These are phyloP conservation scores for Pantherophis alleghaniensis DNA, from an alignment of 2,797 vertebrate genomes.

Conservation along the genomic window DNA sequence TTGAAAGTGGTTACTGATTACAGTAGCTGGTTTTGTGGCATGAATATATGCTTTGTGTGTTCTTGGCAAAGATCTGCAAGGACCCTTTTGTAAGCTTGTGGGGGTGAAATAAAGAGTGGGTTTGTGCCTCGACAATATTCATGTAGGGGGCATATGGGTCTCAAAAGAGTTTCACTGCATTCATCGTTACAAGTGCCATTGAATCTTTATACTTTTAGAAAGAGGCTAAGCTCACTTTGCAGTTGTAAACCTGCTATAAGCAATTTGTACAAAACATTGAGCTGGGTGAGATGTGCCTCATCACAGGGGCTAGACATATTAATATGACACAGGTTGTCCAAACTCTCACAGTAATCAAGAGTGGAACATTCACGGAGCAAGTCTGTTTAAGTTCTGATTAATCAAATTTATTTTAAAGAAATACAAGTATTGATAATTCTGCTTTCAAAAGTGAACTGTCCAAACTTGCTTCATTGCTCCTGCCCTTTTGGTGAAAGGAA, in stretches of 20 bases:
- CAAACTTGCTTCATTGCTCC: not conserved
- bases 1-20: slow-evolving; percentile 39
- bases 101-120: slow-evolving; percentile 1
- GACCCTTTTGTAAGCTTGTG: slow-evolving; percentile 31
- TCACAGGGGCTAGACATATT: not conserved
- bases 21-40: slow-evolving; percentile 19
- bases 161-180: not conserved
- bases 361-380: not conserved
- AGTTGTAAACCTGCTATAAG: not conserved
- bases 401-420: not conserved
- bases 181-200: not conserved
- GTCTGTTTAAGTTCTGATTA: not conserved
- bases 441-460: not conserved
- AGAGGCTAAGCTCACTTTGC: not conserved
- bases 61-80: slow-evolving; percentile 15
- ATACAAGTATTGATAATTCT: not conserved
- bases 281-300: not conserved
- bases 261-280: not conserved
- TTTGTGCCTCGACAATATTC: not conserved
- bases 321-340: not conserved
- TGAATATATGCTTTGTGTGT: slow-evolving; percentile 26
- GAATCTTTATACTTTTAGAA: not conserved
- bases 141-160: not conserved
- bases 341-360: not conserved
- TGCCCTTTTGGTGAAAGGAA: not conserved